phyloP scores from a whole-genome alignment of 2,113 vertebrate species.

The Urocolius indicus region DNA sequence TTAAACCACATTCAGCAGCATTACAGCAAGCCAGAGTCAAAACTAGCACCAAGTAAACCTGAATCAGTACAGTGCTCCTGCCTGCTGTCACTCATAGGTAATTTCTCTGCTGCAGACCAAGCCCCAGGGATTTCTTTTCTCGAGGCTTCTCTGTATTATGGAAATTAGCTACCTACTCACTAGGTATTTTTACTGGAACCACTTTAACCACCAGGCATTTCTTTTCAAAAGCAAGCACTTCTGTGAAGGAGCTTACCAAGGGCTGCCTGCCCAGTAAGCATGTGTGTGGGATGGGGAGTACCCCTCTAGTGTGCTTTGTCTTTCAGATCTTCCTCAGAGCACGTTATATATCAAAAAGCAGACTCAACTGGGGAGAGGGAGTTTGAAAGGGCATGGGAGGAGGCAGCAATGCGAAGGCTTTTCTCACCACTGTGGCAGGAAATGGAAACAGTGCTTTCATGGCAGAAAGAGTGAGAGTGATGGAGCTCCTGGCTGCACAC shows the following conservation, averaged over 20 bases:
- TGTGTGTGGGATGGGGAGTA: neutral
- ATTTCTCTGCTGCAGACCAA: neutral
- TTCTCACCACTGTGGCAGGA: neutral
- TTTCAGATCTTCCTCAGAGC: neutral
- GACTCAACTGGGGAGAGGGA: neutral
- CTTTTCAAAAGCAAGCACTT: neutral
- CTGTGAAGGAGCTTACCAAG: neutral
- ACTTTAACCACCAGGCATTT: neutral
- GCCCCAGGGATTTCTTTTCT: neutral
- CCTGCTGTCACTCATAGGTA: neutral
- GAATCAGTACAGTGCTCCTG: neutral
- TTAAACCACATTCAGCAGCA: neutral
- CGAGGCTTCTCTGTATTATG: neutral
- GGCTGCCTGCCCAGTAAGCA: neutral
- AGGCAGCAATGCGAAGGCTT: neutral
- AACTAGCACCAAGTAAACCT: neutral
- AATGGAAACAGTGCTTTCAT: neutral
- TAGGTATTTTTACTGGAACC: slow-evolving; percentile 8
- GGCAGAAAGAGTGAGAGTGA: neutral
- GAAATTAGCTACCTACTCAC: slow-evolving; percentile 31
- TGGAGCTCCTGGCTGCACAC: neutral
- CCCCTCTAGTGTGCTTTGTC: neutral
- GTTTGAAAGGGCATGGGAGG: neutral
- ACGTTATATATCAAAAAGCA: neutral
- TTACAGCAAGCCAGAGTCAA: neutral